Percentiles rank a stretch among this genome's conserved stretches.
Evolutionary conservation across 2,113 vertebrate genomes (phyloP).

Genomic region (Platichthys flesus): DNA sequence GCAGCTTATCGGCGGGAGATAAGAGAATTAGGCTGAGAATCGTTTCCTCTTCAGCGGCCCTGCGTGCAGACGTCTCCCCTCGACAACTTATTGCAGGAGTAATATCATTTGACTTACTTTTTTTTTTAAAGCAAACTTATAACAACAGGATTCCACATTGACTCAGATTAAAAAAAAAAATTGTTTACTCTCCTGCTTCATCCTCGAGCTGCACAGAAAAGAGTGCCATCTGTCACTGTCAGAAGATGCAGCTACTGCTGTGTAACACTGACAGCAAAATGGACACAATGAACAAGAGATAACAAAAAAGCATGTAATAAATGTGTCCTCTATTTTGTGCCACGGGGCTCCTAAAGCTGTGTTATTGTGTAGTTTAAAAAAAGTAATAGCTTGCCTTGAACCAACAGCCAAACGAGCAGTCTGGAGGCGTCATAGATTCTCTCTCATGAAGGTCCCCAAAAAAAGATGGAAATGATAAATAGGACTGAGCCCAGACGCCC

Average conservation of each 20-base stretch:
- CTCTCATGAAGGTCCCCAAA: background rate
- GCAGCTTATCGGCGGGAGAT: slow-evolving; percentile 64
- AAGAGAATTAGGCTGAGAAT: slow-evolving; percentile 53
- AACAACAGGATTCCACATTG: background rate
- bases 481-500: background rate
- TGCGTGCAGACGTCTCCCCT: slow-evolving; percentile 6
- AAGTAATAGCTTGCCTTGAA: background rate
- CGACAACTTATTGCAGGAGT: background rate
- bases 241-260: slow-evolving; percentile 12
- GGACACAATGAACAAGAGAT: slow-evolving; percentile 25
- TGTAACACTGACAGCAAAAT: slow-evolving; percentile 17
- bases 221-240: slow-evolving; percentile 33
- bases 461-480: slow-evolving; percentile 11
- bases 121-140: slow-evolving; percentile 1
- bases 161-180: background rate
- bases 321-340: background rate
- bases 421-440: background rate
- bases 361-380: background rate
- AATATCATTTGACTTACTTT: slow-evolving; percentile 6
- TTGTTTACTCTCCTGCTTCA: slow-evolving; percentile 17
- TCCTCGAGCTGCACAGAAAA: slow-evolving; percentile 1
- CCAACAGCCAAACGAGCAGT: background rate
- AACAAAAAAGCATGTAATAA: slow-evolving; percentile 38
- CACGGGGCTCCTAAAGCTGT: background rate
- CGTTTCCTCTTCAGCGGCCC: slow-evolving; percentile 22